A percentile compares a stretch with the other conserved stretches of the same genome.
Evolutionary conservation across 2,888 invertebrate genomes (phyloP).

Genomic region (Catotricha subobsoleta): DNA sequence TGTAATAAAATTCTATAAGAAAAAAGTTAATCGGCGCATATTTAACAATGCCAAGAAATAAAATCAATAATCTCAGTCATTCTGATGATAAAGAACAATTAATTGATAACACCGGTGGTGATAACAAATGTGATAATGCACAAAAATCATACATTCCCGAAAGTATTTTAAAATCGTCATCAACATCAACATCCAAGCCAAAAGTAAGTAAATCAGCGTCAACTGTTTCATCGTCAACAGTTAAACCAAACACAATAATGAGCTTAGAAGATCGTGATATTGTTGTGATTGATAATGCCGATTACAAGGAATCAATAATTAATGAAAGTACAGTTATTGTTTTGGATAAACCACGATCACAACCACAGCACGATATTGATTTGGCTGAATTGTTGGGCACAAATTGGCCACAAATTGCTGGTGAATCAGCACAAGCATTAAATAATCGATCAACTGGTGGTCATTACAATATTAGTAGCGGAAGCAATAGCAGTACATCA

Average conservation of each 20-base stretch:
- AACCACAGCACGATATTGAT: conserved; percentile 13
- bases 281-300: conserved; percentile 21
- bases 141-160: no score
- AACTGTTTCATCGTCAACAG: not conserved
- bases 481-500: conserved; percentile 4
- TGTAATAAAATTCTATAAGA: no score
- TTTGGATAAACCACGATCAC: conserved; percentile 18
- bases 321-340: conserved; percentile 21
- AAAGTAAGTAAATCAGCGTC: not conserved
- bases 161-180: no score
- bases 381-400: conserved; percentile 16
- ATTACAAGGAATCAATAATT: conserved; percentile 21
- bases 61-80: no score
- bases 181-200: conserved; percentile 2
- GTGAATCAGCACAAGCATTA: conserved; percentile 18
- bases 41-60: no score
- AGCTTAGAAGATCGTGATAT: conserved; percentile 21
- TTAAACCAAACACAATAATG: conserved; percentile 14
- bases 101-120: no score
- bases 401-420: conserved; percentile 25
- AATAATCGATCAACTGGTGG: conserved; percentile 20
- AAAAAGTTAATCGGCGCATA: no score
- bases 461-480: conserved; percentile 13
- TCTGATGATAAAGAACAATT: no score
- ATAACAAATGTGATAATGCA: no score